Conservation (phyloP, 2,113 vertebrate genomes). For the Neodon shergylaensis region DNA sequence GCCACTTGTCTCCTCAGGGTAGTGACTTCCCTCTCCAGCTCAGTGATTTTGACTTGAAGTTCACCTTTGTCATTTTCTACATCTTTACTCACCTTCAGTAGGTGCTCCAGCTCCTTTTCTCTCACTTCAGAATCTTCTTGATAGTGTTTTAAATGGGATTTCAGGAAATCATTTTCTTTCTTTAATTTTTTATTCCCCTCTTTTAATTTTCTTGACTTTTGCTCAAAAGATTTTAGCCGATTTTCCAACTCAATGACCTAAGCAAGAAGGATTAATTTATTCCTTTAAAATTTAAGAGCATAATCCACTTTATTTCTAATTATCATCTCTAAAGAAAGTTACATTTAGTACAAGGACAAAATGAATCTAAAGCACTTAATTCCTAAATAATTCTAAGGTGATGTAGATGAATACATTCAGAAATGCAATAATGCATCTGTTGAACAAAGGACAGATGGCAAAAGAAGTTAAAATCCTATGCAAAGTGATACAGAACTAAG, state of each 20-base stretch:
- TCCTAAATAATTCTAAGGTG: conserved; percentile 79
- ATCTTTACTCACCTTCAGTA: conserved; percentile 82
- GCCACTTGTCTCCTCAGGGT: conserved; percentile 84
- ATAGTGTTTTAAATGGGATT: conserved; percentile 85
- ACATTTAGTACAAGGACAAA: conserved; percentile 79
- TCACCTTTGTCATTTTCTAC: conserved; percentile 80
- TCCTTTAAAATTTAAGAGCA: conserved; percentile 45
- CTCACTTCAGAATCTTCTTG: conserved; percentile 81
- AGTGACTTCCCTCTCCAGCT: conserved; percentile 85
- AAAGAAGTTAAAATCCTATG: conserved; percentile 81
- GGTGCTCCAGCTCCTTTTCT: conserved; percentile 82
- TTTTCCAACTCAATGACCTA: conserved; percentile 90
- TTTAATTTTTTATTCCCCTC: conserved; percentile 88
- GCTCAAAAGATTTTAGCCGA: conserved; percentile 87
- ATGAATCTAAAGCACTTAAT: conserved; percentile 74
- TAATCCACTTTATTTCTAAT: conserved; percentile 47
- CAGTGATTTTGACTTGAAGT: conserved; percentile 84
- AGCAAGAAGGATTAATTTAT: conserved; percentile 69
- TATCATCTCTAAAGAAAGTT: conserved; percentile 75
- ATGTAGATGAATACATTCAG: conserved; percentile 78
- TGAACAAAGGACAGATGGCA: conserved; percentile 83
- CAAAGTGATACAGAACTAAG: conserved; percentile 81
- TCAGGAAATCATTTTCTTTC: conserved; percentile 85
- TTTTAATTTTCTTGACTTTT: conserved; percentile 86
- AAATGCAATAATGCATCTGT: conserved; percentile 84